A percentile compares a stretch with the other conserved stretches of the same genome.
These are phyloP conservation scores for Zingel zingel DNA, from an alignment of 2,113 vertebrate genomes.

Conservation along the genomic window DNA sequence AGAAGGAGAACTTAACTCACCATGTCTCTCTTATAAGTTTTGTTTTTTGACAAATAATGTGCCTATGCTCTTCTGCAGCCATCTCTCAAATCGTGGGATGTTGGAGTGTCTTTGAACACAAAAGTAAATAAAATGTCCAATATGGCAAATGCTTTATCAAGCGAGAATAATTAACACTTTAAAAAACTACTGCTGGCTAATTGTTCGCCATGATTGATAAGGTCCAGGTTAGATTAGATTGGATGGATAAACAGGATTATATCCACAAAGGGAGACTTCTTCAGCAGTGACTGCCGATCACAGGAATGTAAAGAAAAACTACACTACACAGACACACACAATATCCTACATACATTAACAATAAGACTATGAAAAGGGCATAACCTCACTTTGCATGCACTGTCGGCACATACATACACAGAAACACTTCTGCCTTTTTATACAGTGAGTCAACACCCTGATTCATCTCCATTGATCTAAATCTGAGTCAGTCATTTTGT, in stretches of 20 bases:
- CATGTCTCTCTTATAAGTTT: background rate
- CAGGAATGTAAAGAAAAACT: slow-evolving; percentile 1
- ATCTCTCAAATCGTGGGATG: background rate
- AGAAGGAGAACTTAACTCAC: background rate
- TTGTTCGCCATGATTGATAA: background rate
- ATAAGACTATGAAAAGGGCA: background rate
- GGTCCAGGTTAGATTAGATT: slow-evolving; percentile 21
- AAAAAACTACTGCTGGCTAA: background rate
- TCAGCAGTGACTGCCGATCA: slow-evolving; percentile 1
- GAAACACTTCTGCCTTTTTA: slow-evolving; percentile 13
- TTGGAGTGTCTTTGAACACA: background rate
- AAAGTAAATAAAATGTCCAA: too few relatives aligned
- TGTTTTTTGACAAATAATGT: background rate
- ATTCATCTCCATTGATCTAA: slow-evolving; percentile 62
- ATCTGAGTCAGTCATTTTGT: slow-evolving; percentile 55
- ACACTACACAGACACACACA: background rate
- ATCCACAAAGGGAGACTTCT: slow-evolving; percentile 4
- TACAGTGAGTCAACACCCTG: slow-evolving; percentile 49
- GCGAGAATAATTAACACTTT: background rate
- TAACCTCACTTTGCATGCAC: slow-evolving; percentile 16
- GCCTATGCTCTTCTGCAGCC: too few relatives aligned
- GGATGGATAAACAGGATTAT: slow-evolving; percentile 38
- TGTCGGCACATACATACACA: slow-evolving; percentile 5
- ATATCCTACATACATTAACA: slow-evolving; percentile 3
- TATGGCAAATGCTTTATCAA: background rate